Conservation (phyloP, 1,140 invertebrate species). For the Babylonia areolata region DNA sequence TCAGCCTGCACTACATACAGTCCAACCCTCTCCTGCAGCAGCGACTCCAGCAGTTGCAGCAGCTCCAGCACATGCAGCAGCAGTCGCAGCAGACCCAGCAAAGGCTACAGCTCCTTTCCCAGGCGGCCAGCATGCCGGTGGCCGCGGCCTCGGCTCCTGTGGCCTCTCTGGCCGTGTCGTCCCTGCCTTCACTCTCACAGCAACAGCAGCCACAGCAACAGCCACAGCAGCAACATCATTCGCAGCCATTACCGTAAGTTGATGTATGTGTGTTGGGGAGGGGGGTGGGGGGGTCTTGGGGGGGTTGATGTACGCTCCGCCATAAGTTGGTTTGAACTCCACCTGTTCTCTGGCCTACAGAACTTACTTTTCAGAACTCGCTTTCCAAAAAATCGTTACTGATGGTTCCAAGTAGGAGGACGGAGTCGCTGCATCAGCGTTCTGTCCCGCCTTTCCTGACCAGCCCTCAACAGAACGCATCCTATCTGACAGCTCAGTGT, state of each 20-base stretch:
- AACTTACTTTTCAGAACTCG: too few species aligned
- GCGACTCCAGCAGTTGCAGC: constrained; percentile 22
- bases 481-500: too few species aligned
- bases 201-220: background rate
- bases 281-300: too few species aligned
- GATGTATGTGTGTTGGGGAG: too few species aligned
- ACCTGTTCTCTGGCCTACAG: too few species aligned
- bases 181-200: background rate
- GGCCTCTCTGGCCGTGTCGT: background rate
- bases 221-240: background rate
- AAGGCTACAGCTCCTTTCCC: background rate
- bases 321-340: too few species aligned
- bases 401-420: too few species aligned
- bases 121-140: background rate
- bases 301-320: too few species aligned
- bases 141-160: background rate
- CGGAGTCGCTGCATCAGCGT: too few species aligned
- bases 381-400: too few species aligned
- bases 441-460: too few species aligned
- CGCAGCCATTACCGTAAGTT: background rate
- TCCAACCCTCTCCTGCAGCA: constrained; percentile 21
- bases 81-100: constrained; percentile 16
- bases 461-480: too few species aligned
- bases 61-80: constrained; percentile 18
- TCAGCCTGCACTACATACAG: constrained; percentile 25